Percentiles rank a stretch among this genome's conserved stretches.
Conservation (phyloP, 2,113 vertebrate species). For the Nicator chloris region DNA sequence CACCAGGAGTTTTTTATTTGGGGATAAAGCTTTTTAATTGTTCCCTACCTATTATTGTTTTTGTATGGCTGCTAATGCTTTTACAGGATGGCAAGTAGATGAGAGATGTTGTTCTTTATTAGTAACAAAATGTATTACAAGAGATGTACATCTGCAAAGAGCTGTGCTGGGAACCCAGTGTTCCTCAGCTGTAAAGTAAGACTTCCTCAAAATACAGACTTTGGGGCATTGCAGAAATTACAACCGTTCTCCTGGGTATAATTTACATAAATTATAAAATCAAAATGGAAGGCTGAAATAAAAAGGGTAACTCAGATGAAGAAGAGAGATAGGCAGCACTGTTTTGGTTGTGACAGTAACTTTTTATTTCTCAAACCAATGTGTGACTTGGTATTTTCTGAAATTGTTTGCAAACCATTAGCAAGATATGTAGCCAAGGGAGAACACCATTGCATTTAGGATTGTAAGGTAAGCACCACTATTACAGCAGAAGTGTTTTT, state of each 20-base stretch:
- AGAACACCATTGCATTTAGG: background rate
- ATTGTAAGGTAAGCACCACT: background rate
- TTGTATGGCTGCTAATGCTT: background rate
- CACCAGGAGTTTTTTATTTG: background rate
- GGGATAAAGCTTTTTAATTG: slow-evolving; percentile 34
- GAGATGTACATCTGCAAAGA: background rate
- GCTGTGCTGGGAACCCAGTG: background rate
- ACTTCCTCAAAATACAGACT: background rate
- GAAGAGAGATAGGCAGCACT: background rate
- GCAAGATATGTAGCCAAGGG: background rate
- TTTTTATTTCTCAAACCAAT: background rate
- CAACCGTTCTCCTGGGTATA: background rate
- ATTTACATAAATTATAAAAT: background rate
- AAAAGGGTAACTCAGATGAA: background rate
- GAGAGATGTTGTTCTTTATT: background rate
- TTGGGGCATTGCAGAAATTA: background rate
- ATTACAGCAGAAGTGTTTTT: background rate
- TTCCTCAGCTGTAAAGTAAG: background rate
- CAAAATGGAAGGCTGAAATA: background rate
- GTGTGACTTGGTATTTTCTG: background rate
- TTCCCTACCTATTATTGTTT: background rate
- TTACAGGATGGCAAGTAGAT: background rate
- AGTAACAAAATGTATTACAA: background rate
- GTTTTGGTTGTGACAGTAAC: background rate
- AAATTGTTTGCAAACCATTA: background rate